Percentiles rank a stretch among this genome's conserved stretches.
Evolutionary conservation across 2,888 invertebrate genomes (phyloP).

Genomic region (Oscheius sp.): DNA sequence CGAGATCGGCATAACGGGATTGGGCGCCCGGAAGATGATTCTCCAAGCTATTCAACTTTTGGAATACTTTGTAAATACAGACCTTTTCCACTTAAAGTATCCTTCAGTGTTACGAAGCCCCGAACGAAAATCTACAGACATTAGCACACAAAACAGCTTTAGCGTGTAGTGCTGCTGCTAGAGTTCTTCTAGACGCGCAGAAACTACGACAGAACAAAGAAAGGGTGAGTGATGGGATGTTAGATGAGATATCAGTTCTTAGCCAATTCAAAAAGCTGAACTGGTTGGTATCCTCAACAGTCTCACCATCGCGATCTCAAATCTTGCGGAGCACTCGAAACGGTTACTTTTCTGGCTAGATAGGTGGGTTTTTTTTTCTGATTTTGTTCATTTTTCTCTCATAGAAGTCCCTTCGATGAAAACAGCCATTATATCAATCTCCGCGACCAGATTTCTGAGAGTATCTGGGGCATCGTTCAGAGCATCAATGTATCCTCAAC

Average conservation of each 20-base stretch:
- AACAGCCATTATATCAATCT: constrained; percentile 81
- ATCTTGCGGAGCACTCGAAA: constrained; percentile 86
- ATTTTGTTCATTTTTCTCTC: constrained; percentile 70
- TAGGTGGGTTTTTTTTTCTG: constrained; percentile 74
- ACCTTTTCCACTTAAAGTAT: not conserved
- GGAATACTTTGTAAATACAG: constrained; percentile 80
- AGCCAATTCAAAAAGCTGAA: constrained; percentile 44
- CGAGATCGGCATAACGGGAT: constrained; percentile 85
- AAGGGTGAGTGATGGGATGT: not conserved
- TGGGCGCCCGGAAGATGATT: constrained; percentile 93
- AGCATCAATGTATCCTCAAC: constrained; percentile 43
- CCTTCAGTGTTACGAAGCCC: constrained; percentile 87
- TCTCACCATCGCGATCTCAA: constrained; percentile 79
- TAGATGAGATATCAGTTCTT: not conserved
- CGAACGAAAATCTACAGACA: constrained; percentile 90
- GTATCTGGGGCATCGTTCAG: constrained; percentile 50
- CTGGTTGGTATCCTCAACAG: constrained; percentile 56
- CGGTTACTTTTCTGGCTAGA: constrained; percentile 91
- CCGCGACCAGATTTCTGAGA: constrained; percentile 76
- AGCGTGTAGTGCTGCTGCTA: constrained; percentile 74
- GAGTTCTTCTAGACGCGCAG: constrained; percentile 44
- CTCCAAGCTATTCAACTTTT: constrained; percentile 91
- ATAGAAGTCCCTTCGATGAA: constrained; percentile 78
- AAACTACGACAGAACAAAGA: constrained; percentile 43
- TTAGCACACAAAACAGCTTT: constrained; percentile 87